phyloP scores from a whole-genome alignment of 2,888 invertebrate genomes.

The Tiliacea citrago region DNA sequence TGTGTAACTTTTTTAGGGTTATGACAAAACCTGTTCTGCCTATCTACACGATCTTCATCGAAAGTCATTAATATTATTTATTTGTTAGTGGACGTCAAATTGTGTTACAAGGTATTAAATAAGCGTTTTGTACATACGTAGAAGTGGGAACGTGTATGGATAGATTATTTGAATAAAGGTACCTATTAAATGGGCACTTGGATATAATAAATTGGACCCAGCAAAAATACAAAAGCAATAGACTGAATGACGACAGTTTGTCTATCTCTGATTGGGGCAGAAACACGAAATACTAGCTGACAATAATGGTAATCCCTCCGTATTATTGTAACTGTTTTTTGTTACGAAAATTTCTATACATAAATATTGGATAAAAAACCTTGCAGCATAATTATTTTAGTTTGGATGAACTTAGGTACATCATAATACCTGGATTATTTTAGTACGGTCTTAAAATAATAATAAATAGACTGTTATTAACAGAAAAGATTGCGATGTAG shows the following conservation, averaged over 20 bases:
- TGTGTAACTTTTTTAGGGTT: slow-evolving; percentile 29
- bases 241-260: no score
- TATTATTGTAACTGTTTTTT: no score
- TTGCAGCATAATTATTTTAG: neutral
- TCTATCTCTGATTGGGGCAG: neutral
- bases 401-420: neutral
- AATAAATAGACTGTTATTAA: no score
- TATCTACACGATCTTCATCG: slow-evolving; percentile 26
- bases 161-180: neutral
- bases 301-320: neutral
- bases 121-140: neutral
- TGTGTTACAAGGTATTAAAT: slow-evolving; percentile 8
- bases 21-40: slow-evolving; percentile 41
- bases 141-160: neutral
- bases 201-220: no score
- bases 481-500: neutral
- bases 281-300: neutral
- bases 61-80: slow-evolving; percentile 42
- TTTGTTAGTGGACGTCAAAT: slow-evolving; percentile 1
- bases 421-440: no score
- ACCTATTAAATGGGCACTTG: no score
- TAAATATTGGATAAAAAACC: neutral
- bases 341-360: no score
- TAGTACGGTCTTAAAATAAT: no score
- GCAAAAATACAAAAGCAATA: no score